A percentile compares a stretch with the other conserved stretches of the same genome.
phyloP scores from a whole-genome alignment of 2,113 vertebrate species.

The Oreocharis arfaki region DNA sequence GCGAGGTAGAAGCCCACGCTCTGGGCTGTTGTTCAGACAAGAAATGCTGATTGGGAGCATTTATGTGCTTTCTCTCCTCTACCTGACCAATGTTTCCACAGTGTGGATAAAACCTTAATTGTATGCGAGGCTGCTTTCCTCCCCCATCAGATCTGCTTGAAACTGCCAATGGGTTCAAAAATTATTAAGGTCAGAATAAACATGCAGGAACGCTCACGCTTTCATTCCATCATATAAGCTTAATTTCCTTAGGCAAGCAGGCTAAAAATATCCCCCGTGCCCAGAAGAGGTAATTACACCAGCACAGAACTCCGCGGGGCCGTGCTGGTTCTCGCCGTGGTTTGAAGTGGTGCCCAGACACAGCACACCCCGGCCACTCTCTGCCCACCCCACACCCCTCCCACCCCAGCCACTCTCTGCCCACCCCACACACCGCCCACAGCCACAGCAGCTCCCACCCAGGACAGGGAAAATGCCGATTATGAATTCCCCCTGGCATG shows the following conservation, averaged over 20 bases:
- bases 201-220: not conserved
- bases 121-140: not conserved
- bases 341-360: not conserved
- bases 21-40: not conserved
- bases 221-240: slow-evolving; percentile 33
- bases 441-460: not conserved
- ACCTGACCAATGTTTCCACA: not conserved
- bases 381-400: not conserved
- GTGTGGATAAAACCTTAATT: not conserved
- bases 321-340: not conserved
- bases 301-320: not conserved
- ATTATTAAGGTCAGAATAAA: slow-evolving; percentile 46
- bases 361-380: not conserved
- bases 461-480: not conserved
- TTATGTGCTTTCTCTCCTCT: not conserved
- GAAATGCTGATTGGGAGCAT: not conserved
- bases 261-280: slow-evolving; percentile 18
- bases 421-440: not conserved
- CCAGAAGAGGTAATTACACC: slow-evolving; percentile 17
- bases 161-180: not conserved
- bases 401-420: not conserved
- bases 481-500: not conserved
- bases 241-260: slow-evolving; percentile 39
- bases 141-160: slow-evolving; percentile 1
- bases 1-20: not conserved